These are phyloP conservation scores for Epirrhoe alternata DNA, from an alignment of 2,888 invertebrate species.

Conservation along the genomic window DNA sequence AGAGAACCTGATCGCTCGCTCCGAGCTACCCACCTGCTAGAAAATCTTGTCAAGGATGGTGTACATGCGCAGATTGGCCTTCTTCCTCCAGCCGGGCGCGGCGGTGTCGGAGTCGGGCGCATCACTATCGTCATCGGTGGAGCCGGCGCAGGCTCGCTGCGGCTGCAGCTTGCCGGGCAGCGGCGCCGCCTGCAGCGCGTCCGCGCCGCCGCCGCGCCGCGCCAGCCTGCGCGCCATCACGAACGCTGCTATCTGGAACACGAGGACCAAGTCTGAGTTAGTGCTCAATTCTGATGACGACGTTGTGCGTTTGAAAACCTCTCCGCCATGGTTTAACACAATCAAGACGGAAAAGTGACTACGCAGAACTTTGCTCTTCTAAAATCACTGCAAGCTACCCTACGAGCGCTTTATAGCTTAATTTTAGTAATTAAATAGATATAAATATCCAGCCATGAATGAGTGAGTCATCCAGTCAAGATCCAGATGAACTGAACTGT, in stretches of 20 bases:
- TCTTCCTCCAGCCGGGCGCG: conserved; percentile 74
- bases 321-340: too few species aligned
- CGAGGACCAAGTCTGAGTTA: not conserved
- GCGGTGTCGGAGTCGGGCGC: conserved; percentile 48
- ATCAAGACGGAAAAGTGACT: too few species aligned
- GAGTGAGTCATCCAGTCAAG: too few species aligned
- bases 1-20: not conserved
- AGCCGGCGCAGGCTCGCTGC: conserved; percentile 42
- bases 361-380: too few species aligned
- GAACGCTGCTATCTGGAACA: conserved; percentile 68
- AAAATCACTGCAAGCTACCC: too few species aligned
- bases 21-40: conserved; percentile 69
- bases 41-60: conserved; percentile 82
- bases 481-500: too few species aligned
- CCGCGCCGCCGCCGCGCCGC: conserved; percentile 37
- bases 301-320: too few species aligned
- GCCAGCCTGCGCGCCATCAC: conserved; percentile 68
- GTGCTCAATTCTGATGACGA: not conserved
- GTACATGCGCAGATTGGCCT: conserved; percentile 80
- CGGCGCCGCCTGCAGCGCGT: conserved; percentile 36
- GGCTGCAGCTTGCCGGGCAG: conserved; percentile 37
- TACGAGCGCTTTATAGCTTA: too few species aligned
- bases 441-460: too few species aligned
- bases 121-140: conserved; percentile 54
- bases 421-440: too few species aligned